Evolutionary conservation across 2,888 invertebrate genomes (phyloP), one percentile per base, ranked within the genome.

Genomic region (Amphipyra berbera): DNA sequence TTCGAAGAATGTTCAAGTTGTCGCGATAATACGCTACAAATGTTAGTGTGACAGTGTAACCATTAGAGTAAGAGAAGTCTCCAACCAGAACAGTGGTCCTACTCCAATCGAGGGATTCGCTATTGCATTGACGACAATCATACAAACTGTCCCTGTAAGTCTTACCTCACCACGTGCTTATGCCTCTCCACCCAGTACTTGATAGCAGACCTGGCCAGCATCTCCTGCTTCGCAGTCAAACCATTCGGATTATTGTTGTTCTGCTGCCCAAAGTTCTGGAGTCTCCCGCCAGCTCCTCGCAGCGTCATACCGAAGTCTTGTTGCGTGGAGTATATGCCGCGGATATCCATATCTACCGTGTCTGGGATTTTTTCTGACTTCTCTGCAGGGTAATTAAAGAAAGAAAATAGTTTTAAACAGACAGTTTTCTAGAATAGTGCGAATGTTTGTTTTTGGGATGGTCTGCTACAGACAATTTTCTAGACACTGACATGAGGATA

Each of bases 141-240:
- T 3, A 9, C 37, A 37, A 7, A 37, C 37, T 37, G 10, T 37
- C 6, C 9, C 10, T 21, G 6, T 21, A 9, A 10, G 14, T 54
- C 64, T 70, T 86, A 98, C 98, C 97, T 97, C 45, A 98, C 98
- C 56, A 98, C 97, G 84, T 98, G 98, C 90, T 98, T 98, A 86
- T 98, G 98, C 41, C 98, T 94, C 83, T 98, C 98, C 33, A 98
- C 98, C 98, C 98, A 98, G 84, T 98, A 98, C 82, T 98, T 98
- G 81, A 98, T 98, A 14, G 98, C 97, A 37, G 97, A 98, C 73
- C 98, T 95, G 1, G 98, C 98, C 90, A 98, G 95, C 93, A 97
- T 95, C 88, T 98, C 98, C 83, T 98, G 98, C 83, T 98, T 98
- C 87, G 97, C 97, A 0, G 97, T 96, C 52, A 98, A 90, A 0